A percentile compares a stretch with the other conserved stretches of the same genome.
Conservation (phyloP, 2,797 vertebrate genomes). For the Silurus aristotelis region DNA sequence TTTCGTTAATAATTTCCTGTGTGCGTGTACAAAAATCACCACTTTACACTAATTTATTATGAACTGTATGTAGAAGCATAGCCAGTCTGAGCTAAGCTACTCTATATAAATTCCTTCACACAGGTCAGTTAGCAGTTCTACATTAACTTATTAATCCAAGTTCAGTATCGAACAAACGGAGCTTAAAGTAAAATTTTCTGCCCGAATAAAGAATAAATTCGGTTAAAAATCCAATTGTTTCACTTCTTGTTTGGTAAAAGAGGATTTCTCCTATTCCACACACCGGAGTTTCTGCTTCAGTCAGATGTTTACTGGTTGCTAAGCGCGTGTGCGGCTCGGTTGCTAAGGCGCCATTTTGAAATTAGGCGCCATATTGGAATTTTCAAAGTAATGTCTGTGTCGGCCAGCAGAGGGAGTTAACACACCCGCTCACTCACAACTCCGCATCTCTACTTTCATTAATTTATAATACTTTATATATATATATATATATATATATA, state of each 20-base stretch:
- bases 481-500: no score
- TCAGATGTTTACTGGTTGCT: conserved; percentile 65
- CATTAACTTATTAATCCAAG: neutral
- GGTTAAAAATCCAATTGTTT: neutral
- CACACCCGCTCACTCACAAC: no score
- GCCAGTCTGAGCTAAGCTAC: neutral
- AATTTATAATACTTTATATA: no score
- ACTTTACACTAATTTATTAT: neutral
- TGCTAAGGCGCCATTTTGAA: conserved; percentile 60
- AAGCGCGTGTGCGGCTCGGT: conserved; percentile 48
- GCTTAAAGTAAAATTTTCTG: neutral
- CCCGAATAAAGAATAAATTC: neutral
- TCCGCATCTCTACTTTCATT: neutral
- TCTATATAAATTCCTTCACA: conserved; percentile 9
- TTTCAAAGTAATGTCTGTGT: neutral
- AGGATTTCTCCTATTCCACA: neutral
- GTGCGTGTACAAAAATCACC: neutral
- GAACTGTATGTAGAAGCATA: neutral
- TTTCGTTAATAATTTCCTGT: conserved; percentile 40
- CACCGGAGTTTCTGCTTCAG: neutral
- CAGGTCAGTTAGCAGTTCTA: neutral
- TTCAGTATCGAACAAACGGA: neutral
- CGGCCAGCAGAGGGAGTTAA: conserved; percentile 63
- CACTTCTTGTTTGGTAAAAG: neutral
- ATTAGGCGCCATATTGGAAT: neutral